phyloP scores from a whole-genome alignment of 2,797 vertebrate genomes.

The Hirundo rustica region DNA sequence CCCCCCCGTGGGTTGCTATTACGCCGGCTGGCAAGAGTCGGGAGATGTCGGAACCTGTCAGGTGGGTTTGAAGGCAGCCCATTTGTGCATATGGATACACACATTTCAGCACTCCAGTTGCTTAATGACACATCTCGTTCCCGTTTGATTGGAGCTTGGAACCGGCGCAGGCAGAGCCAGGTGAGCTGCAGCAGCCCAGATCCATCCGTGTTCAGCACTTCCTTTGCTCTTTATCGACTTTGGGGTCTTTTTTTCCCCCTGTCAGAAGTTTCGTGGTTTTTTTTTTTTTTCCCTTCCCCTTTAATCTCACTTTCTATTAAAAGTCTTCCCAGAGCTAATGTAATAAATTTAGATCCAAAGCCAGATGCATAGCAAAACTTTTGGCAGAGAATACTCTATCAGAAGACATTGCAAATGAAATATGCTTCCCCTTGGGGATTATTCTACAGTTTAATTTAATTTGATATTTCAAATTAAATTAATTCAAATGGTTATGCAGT shows the following conservation, averaged over 20 bases:
- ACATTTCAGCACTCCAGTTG: rapidly evolving
- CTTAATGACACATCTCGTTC: not conserved
- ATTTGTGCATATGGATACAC: not conserved
- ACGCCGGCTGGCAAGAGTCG: not conserved
- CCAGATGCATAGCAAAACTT: slow-evolving; percentile 83
- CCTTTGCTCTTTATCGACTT: not conserved
- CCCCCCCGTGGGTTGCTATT: not conserved
- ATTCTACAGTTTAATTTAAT: slow-evolving; percentile 87
- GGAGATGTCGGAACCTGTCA: not conserved
- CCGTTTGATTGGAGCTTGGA: not conserved
- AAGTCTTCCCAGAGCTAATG: slow-evolving; percentile 81
- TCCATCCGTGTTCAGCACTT: not conserved
- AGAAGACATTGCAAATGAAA: slow-evolving; percentile 84
- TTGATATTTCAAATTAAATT: slow-evolving; percentile 86
- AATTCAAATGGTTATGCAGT: slow-evolving; percentile 84
- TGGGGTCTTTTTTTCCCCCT: not conserved
- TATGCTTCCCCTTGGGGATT: slow-evolving; percentile 81
- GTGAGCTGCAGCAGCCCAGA: not conserved
- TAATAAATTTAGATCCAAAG: slow-evolving; percentile 83
- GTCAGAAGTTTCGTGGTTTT: not conserved
- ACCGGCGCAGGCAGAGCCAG: not conserved
- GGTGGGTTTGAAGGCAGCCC: not conserved
- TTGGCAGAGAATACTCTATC: slow-evolving; percentile 81
- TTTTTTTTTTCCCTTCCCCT: slow-evolving; percentile 58
- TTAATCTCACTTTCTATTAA: slow-evolving; percentile 82